Conservation (phyloP, 53 echinoderm and acorn worm species). For the Apostichopus leukothele region DNA sequence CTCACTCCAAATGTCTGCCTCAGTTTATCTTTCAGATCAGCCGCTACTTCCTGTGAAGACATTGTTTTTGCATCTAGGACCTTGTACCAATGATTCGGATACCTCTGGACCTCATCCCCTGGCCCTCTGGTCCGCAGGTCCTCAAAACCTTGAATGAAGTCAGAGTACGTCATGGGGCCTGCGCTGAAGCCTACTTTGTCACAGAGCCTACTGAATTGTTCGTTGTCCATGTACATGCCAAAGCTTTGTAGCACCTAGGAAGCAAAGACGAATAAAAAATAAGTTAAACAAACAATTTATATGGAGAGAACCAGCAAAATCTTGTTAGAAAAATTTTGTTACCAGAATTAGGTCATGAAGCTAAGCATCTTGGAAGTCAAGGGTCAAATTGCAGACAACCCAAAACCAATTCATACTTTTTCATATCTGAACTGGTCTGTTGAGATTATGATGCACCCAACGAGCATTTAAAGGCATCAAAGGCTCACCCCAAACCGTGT, state of each 20-base stretch:
- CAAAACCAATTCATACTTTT: too few relatives aligned
- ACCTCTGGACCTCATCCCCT: conserved; percentile 73
- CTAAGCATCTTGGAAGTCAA: too few relatives aligned
- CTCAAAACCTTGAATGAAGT: conserved; percentile 90
- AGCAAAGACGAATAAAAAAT: too few relatives aligned
- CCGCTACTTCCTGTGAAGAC: conserved; percentile 77
- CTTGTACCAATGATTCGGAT: conserved; percentile 86
- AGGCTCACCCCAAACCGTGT: too few relatives aligned
- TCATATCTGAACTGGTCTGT: too few relatives aligned
- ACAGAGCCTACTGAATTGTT: conserved; percentile 80
- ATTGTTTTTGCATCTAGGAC: conserved; percentile 66
- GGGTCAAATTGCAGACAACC: too few relatives aligned
- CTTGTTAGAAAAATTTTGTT: too few relatives aligned
- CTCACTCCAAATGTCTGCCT: conserved; percentile 91
- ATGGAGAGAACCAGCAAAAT: too few relatives aligned
- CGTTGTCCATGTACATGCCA: conserved; percentile 97
- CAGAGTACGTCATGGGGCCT: conserved; percentile 77
- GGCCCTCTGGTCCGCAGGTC: conserved; percentile 80
- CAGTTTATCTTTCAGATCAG: conserved; percentile 73
- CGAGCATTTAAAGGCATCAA: too few relatives aligned
- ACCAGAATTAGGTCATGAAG: too few relatives aligned
- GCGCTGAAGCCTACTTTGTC: conserved; percentile 67
- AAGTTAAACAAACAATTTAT: too few relatives aligned
- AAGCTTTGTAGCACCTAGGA: conserved; percentile 84
- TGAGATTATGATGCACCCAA: too few relatives aligned